These are phyloP conservation scores for Oreamnos americanus DNA, from an alignment of 2,113 vertebrate genomes.

Conservation along the genomic window DNA sequence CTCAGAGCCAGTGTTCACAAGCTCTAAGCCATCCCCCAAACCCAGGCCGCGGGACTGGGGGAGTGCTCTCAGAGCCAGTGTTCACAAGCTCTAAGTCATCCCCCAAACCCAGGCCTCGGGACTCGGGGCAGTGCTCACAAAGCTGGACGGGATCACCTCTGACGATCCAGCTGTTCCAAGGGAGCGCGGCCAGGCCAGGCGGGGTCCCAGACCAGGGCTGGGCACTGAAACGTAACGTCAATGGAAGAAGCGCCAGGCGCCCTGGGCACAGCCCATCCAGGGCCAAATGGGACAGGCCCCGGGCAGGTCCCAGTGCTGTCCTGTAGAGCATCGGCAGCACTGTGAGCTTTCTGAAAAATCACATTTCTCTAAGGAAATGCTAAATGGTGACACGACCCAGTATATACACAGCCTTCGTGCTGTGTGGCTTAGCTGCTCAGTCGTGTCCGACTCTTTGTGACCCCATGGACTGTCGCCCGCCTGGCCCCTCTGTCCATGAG, in stretches of 20 bases:
- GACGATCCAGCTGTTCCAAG: not conserved
- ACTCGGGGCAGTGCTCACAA: not conserved
- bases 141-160: not conserved
- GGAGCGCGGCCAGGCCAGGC: not conserved
- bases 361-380: not conserved
- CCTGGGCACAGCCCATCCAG: not conserved
- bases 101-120: not conserved
- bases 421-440: not conserved
- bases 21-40: conserved; percentile 43
- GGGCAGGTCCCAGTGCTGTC: not conserved
- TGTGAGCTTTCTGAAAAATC: not conserved
- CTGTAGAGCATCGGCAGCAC: rapidly evolving
- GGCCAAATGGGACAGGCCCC: rapidly evolving
- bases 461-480: rapidly evolving
- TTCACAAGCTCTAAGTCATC: conserved; percentile 55
- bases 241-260: not conserved
- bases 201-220: not conserved
- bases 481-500: not conserved
- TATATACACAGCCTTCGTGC: not conserved
- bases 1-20: conserved; percentile 42
- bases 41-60: not conserved
- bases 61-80: not conserved
- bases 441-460: rapidly evolving
- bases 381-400: not conserved
- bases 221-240: not conserved